phyloP scores from a whole-genome alignment of 2,797 vertebrate genomes.

The Danio kyathit region DNA sequence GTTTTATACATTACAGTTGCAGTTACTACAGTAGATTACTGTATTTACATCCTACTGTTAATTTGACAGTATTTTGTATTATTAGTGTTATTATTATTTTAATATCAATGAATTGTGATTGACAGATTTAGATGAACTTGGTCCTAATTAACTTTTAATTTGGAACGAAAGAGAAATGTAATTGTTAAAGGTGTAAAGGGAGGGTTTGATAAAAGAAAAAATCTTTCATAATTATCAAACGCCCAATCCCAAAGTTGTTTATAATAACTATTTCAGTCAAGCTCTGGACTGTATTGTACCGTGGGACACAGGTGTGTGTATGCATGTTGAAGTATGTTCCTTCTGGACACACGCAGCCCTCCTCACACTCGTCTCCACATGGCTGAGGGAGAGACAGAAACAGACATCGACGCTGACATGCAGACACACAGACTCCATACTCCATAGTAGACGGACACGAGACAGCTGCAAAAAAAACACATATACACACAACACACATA shows the following conservation, averaged over 20 bases:
- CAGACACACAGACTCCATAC: slow-evolving; percentile 90
- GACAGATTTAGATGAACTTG: background rate
- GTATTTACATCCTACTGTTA: no score
- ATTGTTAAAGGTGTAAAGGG: background rate
- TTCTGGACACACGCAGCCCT: slow-evolving; percentile 91
- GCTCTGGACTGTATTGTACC: slow-evolving; percentile 62
- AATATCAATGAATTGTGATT: background rate
- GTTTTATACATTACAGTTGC: no score
- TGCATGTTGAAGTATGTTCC: slow-evolving; percentile 86
- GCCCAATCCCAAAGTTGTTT: background rate
- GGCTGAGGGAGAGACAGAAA: slow-evolving; percentile 82
- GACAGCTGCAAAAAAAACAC: slow-evolving; percentile 76
- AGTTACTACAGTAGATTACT: no score
- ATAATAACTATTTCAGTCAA: background rate
- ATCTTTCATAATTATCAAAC: background rate
- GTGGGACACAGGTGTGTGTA: slow-evolving; percentile 84
- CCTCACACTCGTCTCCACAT: slow-evolving; percentile 88
- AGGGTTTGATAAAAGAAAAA: background rate
- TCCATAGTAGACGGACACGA: slow-evolving; percentile 89
- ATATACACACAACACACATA: background rate
- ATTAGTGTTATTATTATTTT: no score
- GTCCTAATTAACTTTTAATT: background rate
- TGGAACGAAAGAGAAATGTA: background rate
- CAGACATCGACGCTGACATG: slow-evolving; percentile 89
- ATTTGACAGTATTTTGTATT: no score